Evolutionary conservation across 1,140 invertebrate genomes (phyloP).

Genomic region (Mycetomoellerius zeteki): DNA sequence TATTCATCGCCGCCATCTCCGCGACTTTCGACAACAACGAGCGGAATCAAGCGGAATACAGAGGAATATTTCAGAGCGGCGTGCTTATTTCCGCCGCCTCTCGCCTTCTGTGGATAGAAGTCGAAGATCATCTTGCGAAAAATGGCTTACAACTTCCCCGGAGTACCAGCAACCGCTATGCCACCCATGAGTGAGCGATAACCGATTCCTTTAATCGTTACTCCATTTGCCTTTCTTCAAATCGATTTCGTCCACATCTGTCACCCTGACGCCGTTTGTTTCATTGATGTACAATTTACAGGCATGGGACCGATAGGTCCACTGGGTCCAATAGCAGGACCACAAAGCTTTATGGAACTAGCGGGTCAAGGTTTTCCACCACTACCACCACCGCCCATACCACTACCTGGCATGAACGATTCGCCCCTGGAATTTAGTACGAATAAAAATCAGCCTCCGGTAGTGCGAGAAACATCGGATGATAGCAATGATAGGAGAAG

Average conservation of each 20-base stretch:
- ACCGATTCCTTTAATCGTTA: conserved; percentile 12
- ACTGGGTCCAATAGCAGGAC: conserved; percentile 82
- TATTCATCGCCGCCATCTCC: conserved; percentile 33
- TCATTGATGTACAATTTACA: conserved; percentile 37
- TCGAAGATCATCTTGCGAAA: conserved; percentile 20
- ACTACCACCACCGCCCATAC: conserved; percentile 82
- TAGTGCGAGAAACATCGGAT: conserved; percentile 86
- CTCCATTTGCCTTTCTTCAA: neutral
- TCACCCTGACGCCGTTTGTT: neutral
- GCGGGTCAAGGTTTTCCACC: conserved; percentile 85
- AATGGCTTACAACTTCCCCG: conserved; percentile 86
- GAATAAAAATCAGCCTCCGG: conserved; percentile 89
- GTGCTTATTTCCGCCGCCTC: neutral
- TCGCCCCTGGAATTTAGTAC: conserved; percentile 90
- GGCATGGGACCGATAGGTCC: conserved; percentile 86
- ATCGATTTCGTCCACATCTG: neutral
- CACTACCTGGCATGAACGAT: conserved; percentile 89
- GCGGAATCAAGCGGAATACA: neutral
- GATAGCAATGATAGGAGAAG: conserved; percentile 84
- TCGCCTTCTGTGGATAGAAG: neutral
- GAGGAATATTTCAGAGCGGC: neutral
- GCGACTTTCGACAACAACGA: conserved; percentile 43
- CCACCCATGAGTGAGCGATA: conserved; percentile 82
- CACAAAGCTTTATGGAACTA: conserved; percentile 86
- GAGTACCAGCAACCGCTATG: conserved; percentile 84